Evolutionary conservation across 2,888 invertebrate genomes (phyloP).

Genomic region (Phytoseiulus persimilis): DNA sequence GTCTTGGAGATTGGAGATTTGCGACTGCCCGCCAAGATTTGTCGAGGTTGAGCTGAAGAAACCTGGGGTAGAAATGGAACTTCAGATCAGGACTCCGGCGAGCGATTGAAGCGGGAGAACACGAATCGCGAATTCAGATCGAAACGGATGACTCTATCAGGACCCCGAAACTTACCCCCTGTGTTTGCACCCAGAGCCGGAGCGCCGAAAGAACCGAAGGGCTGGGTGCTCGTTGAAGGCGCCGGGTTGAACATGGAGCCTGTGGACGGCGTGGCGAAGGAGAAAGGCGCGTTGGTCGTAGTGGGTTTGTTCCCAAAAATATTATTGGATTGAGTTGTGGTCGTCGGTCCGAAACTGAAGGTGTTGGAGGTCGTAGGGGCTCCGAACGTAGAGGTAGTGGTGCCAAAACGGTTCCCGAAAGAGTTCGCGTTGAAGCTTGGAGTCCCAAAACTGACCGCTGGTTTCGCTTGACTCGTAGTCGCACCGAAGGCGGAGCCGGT

Average conservation of each 20-base stretch:
- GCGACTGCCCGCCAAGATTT: neutral
- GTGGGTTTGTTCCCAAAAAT: slow-evolving; percentile 42
- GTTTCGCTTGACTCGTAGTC: neutral
- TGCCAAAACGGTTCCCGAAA: neutral
- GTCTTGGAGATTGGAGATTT: neutral
- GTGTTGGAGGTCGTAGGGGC: slow-evolving; percentile 42
- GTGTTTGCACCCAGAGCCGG: neutral
- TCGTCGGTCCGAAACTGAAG: slow-evolving; percentile 45
- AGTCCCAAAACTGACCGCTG: neutral
- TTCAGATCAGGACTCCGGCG: too few species aligned
- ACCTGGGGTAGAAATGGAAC: neutral
- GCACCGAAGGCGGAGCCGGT: neutral
- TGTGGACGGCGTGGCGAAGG: neutral
- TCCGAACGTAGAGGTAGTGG: slow-evolving; percentile 43
- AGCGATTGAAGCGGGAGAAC: too few species aligned
- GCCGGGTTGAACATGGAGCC: neutral
- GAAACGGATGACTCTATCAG: too few species aligned
- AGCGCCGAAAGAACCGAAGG: slow-evolving; percentile 1
- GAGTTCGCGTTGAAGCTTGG: neutral
- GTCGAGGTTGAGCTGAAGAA: neutral
- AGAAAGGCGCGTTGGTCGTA: neutral
- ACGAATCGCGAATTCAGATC: neutral
- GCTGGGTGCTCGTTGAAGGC: neutral
- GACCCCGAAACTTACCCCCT: slow-evolving; percentile 6
- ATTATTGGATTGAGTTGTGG: slow-evolving; percentile 47